Evolutionary conservation across 2,797 vertebrate genomes (phyloP), one percentile per base, ranked within the genome.

Genomic region (Acanthornis magna): DNA sequence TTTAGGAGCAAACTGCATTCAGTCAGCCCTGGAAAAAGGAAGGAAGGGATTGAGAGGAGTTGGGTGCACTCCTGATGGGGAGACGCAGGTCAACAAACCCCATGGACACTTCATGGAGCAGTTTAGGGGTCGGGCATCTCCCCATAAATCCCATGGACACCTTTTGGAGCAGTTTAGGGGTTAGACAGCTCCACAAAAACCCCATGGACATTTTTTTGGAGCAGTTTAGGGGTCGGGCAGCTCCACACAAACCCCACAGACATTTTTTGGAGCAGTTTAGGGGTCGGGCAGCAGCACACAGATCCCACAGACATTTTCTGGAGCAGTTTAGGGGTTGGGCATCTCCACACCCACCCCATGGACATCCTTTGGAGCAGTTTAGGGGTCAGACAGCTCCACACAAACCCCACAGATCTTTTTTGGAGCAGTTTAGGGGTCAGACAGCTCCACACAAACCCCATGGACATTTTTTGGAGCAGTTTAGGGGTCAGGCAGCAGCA

Each of bases 181-280:
- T 3, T 9, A 8, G 2, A 47, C 18, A 63, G 15, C 19, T 54
- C 13, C 22, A 6, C 2, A 13, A 2, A 45, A 43, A 16, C 5
- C 11, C 38, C 1, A 0, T 3, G 4, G 36, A 15, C 5, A 10
- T 36, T 0, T 5, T 40, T 77, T 32, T 13, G 3, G 48, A 20
- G 60, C 9, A 4, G 4, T 50, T 76, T 2, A 63, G 76, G 19
- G 10, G 13, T 2, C 2, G 5, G 8, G 57, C 34, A 65, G 13
- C 13, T 66, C 26, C 26, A 30, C 1, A 38, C 13, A 78, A 36
- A 42, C 23, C 9, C 32, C 11, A 5, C 5, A 9, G 42, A 29
- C 15, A 22, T 14, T 2, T 36, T 23, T 20, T 29, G 1, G 32
- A 9, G 53, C 7, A 15, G 17, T 40, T 34, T 25, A 9, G 53